phyloP scores from a whole-genome alignment of 1,140 invertebrate genomes.

The Vollenhovia emeryi region DNA sequence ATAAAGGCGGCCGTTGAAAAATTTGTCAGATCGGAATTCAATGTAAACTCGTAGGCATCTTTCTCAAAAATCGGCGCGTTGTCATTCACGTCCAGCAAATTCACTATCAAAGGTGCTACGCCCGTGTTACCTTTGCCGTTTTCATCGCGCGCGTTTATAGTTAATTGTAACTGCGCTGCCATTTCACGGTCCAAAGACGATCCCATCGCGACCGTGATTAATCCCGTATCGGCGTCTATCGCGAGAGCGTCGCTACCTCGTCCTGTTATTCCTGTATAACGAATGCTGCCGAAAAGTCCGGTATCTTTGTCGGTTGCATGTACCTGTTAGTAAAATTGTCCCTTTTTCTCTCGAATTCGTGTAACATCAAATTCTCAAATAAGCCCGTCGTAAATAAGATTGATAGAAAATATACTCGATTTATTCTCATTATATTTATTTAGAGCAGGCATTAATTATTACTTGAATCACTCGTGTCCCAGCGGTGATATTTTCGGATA shows the following conservation, averaged over 20 bases:
- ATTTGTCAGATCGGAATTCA: slow-evolving; percentile 90
- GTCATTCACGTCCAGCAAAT: slow-evolving; percentile 94
- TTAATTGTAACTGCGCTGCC: slow-evolving; percentile 90
- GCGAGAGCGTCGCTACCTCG: slow-evolving; percentile 90
- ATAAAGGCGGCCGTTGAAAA: slow-evolving; percentile 91
- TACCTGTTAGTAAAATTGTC: slow-evolving; percentile 79
- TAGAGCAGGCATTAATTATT: slow-evolving; percentile 57
- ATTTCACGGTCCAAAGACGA: slow-evolving; percentile 94
- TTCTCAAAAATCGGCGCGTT: slow-evolving; percentile 93
- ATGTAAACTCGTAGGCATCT: slow-evolving; percentile 92
- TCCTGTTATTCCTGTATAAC: slow-evolving; percentile 92
- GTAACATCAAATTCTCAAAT: neutral
- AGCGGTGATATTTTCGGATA: slow-evolving; percentile 92
- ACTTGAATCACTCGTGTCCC: slow-evolving; percentile 92
- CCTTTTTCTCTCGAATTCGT: slow-evolving; percentile 1
- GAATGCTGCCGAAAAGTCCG: slow-evolving; percentile 89
- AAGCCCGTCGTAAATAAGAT: neutral
- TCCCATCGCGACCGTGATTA: slow-evolving; percentile 91
- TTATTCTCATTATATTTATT: neutral
- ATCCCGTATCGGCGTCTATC: slow-evolving; percentile 92
- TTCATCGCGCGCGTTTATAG: slow-evolving; percentile 94
- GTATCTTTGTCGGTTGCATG: slow-evolving; percentile 92
- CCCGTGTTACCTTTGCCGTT: slow-evolving; percentile 92
- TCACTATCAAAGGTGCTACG: slow-evolving; percentile 90
- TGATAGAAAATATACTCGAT: neutral